Conservation (phyloP, 1,140 invertebrate species). For the Meloidogyne chitwoodi region DNA sequence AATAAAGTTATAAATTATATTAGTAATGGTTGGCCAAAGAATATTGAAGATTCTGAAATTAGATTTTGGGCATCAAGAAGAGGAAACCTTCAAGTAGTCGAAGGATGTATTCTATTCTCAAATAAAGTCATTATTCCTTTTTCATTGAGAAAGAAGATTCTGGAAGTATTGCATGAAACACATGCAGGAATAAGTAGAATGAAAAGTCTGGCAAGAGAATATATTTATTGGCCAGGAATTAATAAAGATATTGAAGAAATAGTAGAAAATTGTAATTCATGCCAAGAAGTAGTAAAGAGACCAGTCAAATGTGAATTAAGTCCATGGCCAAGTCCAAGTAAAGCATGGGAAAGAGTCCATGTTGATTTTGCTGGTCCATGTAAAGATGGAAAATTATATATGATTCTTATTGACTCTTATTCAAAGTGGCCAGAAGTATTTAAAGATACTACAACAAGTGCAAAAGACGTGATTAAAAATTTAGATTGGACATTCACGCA, state of each 20-base stretch:
- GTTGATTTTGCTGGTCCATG: too few species aligned
- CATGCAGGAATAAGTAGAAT: neutral
- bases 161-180: neutral
- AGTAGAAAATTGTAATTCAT: neutral
- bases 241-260: neutral
- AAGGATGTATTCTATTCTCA: neutral
- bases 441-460: neutral
- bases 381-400: neutral
- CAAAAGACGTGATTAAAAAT: neutral
- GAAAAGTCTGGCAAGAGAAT: neutral
- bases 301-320: neutral
- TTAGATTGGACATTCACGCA: neutral
- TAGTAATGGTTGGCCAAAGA: too few species aligned
- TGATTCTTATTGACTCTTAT: neutral
- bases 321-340: neutral
- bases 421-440: conserved; percentile 10
- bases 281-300: neutral
- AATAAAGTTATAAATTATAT: too few species aligned
- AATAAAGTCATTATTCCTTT: neutral
- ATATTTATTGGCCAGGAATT: conserved; percentile 3
- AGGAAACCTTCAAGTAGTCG: neutral
- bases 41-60: too few species aligned
- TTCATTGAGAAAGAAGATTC: neutral
- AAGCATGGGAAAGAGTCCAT: too few species aligned
- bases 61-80: too few species aligned